Percentiles rank a stretch among this genome's conserved stretches.
These are phyloP conservation scores for Etheostoma cragini DNA, from an alignment of 2,113 vertebrate species.

Conservation along the genomic window DNA sequence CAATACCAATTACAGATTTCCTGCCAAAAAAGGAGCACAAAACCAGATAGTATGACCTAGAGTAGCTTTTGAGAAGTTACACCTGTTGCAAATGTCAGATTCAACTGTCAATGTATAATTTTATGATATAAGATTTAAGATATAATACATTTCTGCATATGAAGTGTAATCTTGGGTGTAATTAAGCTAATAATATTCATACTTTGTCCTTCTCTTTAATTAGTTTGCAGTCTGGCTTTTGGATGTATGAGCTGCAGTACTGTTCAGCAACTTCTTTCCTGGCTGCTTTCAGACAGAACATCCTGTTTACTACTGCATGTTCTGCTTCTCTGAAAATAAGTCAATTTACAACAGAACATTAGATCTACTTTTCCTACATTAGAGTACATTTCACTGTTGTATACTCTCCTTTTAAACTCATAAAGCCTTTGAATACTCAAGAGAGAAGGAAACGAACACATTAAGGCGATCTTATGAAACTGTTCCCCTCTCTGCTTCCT, in stretches of 20 bases:
- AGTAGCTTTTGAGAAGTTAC: too few relatives aligned
- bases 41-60: too few relatives aligned
- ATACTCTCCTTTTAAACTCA: conserved; percentile 21
- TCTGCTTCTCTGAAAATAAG: conserved; percentile 36
- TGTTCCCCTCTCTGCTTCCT: conserved; percentile 48
- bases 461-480: conserved; percentile 46
- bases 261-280: background rate
- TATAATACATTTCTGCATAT: background rate
- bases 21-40: too few relatives aligned
- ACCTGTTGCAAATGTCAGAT: too few relatives aligned
- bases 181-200: background rate
- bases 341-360: conserved; percentile 27
- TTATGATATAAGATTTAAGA: too few relatives aligned
- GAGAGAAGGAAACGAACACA: conserved; percentile 35
- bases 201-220: conserved; percentile 13
- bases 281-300: conserved; percentile 37
- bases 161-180: background rate
- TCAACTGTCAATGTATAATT: too few relatives aligned
- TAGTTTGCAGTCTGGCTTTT: conserved; percentile 17
- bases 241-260: background rate
- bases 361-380: conserved; percentile 18
- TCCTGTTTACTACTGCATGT: conserved; percentile 36
- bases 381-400: conserved; percentile 4
- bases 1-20: too few relatives aligned
- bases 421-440: conserved; percentile 41